Evolutionary conservation across 2,888 invertebrate species (phyloP), one percentile per base, ranked within the genome.

Genomic region (Chalcis sispes): DNA sequence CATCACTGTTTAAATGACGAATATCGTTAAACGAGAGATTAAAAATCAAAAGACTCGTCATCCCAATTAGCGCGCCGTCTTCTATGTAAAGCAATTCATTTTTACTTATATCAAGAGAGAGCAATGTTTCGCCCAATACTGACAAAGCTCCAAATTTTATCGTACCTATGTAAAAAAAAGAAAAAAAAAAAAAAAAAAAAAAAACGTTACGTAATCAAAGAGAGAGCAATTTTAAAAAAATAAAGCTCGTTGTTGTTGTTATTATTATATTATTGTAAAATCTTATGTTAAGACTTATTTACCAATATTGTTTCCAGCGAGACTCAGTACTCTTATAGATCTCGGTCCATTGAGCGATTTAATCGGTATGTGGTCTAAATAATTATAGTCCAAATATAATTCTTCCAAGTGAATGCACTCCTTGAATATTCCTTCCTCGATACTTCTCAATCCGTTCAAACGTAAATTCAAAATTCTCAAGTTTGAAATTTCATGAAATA

Each of bases 401-500:
- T 95, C 94, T 93, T 96, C 90, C 10, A 97, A 90, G 80, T 93
- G 92, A 67, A 92, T 90, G 84, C 96, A 96, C 1, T 96, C 96
- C 89, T 95, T 95, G 29, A 97, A 90, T 66, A 97, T 92, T 0
- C 96, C 96, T 84, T 96, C 96, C 84, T 97, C 96, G 69, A 97
- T 90, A 0, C 94, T 94, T 83, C 94, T 92, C 67, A 97, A 93
- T 77, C 92, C 92, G 85, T 97, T 97, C 8, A 94, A 93, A 67
- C 94, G 94, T 54, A 97, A 90, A 86, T 96, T 96, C 72, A 97
- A 89, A 46, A 94, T 89, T 83, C 93, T 92, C 70, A 97, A 89
- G 76, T 93, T 92, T 2, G 91, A 92, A 77, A 97, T 89, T 18
- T 94, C 93, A 81, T 95, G 95, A 77, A 97, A 93, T 88, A 96